A percentile compares a stretch with the other conserved stretches of the same genome.
Conservation (phyloP, 2,797 vertebrate genomes). For the Hemibagrus guttatus region DNA sequence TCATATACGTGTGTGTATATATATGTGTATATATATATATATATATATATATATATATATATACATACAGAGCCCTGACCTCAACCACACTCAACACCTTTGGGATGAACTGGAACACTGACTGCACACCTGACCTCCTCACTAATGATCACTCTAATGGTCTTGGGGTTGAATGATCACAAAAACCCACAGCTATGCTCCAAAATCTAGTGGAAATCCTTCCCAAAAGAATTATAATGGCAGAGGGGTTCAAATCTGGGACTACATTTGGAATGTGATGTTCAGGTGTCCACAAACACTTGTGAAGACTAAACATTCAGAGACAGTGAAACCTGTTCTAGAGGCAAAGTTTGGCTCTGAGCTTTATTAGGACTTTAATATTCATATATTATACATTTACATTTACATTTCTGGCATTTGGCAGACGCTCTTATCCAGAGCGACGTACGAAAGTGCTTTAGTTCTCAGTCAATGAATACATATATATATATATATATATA, state of each 20-base stretch:
- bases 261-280: neutral
- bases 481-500: too few species aligned
- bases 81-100: neutral
- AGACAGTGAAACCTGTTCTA: neutral
- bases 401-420: too few species aligned
- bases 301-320: neutral
- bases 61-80: neutral
- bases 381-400: neutral
- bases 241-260: neutral
- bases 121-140: neutral
- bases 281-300: neutral
- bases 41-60: too few species aligned
- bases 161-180: too few species aligned
- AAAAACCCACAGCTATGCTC: neutral
- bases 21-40: too few species aligned
- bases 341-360: neutral
- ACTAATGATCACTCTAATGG: too few species aligned
- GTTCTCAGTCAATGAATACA: too few species aligned
- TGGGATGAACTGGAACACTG: neutral
- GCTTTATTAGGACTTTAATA: neutral
- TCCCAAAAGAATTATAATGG: neutral
- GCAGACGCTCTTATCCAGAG: too few species aligned
- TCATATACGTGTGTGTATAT: too few species aligned
- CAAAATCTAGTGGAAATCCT: neutral
- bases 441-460: too few species aligned